A percentile compares a stretch with the other conserved stretches of the same genome.
Evolutionary conservation across 2,888 invertebrate genomes (phyloP).

Genomic region (Stegana nigrithorax): DNA sequence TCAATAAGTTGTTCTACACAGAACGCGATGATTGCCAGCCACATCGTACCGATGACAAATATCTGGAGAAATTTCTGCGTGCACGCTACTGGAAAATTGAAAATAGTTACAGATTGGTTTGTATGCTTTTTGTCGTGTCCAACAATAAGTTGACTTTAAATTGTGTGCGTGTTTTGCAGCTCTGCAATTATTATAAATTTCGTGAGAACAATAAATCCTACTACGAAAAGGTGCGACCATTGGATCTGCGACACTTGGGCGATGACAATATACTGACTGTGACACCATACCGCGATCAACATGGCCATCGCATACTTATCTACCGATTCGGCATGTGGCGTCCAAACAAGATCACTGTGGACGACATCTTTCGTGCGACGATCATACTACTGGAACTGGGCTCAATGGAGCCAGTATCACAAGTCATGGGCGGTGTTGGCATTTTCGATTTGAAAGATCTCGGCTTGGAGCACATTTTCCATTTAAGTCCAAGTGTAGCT

Average conservation of each 20-base stretch:
- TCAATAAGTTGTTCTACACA: constrained; percentile 65
- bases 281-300: constrained; percentile 81
- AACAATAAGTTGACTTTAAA: not conserved
- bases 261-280: constrained; percentile 78
- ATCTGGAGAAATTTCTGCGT: constrained; percentile 79
- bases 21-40: constrained; percentile 81
- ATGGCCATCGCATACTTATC: constrained; percentile 76
- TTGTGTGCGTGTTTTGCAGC: constrained; percentile 45
- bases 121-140: too few species aligned
- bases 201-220: constrained; percentile 78
- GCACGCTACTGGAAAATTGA: constrained; percentile 79
- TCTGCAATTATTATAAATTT: constrained; percentile 81
- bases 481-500: constrained; percentile 79
- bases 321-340: constrained; percentile 84
- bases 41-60: constrained; percentile 81
- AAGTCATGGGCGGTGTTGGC: constrained; percentile 81
- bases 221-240: constrained; percentile 76
- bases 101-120: constrained; percentile 81
- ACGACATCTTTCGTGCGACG: constrained; percentile 80
- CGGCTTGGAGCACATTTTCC: constrained; percentile 78
- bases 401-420: constrained; percentile 79
- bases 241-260: constrained; percentile 75
- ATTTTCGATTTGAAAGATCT: constrained; percentile 81
- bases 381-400: constrained; percentile 79
- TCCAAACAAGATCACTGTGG: constrained; percentile 74